Evolutionary conservation across 2,797 vertebrate genomes (phyloP), one percentile per base, ranked within the genome.

Genomic region (Pipistrellus pygmaeus): DNA sequence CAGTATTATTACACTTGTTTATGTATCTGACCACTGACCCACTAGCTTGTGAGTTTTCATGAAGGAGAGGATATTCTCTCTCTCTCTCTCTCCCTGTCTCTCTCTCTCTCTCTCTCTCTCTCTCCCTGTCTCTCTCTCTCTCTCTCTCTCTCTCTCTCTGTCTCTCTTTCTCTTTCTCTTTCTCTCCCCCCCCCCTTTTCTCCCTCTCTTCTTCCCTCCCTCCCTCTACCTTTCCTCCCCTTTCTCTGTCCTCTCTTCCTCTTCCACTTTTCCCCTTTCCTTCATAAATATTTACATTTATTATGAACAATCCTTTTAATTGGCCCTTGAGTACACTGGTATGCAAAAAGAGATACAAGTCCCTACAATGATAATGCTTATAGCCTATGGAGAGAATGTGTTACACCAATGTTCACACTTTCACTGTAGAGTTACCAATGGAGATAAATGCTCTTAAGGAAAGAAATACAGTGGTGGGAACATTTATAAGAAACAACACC

Each of bases 241-340:
- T 66, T 4, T 15, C 5, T 83, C 8, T 2, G 7, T 48, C 25
- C 8, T 53, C 25, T 13, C 13, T 23, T 2, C 0, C 27, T 68
- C 3, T 8, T 12, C 35, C 15, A 18, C 21, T 66, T 80, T 15
- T 3, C 46, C 44, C 21, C 38, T 83, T 71, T 6, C 21, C 48
- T 30, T 55, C 87, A 62, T n/a, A 92, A 87, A 62, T 55, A 78
- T 69, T 84, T 18, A 8, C 48, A 87, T 84, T 83, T 92, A 48
- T 25, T 68, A 77, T n/a, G 18, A 83, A 23, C 32, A 82, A 41
- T 12, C 35, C 9, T 55, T 76, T 91, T 85, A 64, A 46, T 46
- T 57, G 9, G 12, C 30, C 27, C 38, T 60, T 73, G 32, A 90
- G n/a, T 44, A 72, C 10, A 84, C 53, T 8, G 14, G 64, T 60